A percentile compares a stretch with the other conserved stretches of the same genome.
Evolutionary conservation across 64 coral and sea anemone species (phyloP).

Genomic region (Trachythela sp.): DNA sequence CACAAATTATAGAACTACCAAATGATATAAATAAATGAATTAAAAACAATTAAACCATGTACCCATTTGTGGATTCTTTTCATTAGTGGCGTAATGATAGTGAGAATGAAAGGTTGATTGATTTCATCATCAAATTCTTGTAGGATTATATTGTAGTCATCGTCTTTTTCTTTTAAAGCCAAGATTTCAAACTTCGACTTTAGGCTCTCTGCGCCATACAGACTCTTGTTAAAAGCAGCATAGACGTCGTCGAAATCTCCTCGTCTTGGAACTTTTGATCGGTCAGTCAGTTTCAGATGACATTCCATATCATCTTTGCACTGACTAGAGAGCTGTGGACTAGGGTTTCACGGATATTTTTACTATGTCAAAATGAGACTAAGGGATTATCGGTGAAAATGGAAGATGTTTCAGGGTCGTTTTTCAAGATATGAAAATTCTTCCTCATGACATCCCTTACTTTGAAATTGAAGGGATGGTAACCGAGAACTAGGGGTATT

Average conservation of each 20-base stretch:
- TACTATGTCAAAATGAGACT: no score
- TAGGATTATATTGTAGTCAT: background rate
- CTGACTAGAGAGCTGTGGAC: no score
- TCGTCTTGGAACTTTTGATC: conserved; percentile 25
- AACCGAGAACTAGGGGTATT: no score
- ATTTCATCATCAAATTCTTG: conserved; percentile 24
- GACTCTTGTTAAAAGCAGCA: background rate
- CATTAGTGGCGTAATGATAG: conserved; percentile 8
- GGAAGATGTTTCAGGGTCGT: no score
- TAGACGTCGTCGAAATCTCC: background rate
- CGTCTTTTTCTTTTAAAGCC: background rate
- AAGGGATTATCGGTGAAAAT: no score
- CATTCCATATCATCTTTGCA: background rate
- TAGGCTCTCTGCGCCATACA: background rate
- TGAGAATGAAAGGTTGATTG: conserved; percentile 8
- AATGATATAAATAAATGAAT: background rate
- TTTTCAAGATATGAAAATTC: no score
- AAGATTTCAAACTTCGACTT: background rate
- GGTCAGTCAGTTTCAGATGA: conserved; percentile 14
- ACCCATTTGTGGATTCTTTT: conserved; percentile 14
- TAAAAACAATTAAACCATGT: no score
- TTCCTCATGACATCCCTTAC: no score
- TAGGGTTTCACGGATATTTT: no score
- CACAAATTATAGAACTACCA: background rate
- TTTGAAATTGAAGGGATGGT: no score